phyloP scores from a whole-genome alignment of 2,797 vertebrate genomes.

The Anguilla obscura region DNA sequence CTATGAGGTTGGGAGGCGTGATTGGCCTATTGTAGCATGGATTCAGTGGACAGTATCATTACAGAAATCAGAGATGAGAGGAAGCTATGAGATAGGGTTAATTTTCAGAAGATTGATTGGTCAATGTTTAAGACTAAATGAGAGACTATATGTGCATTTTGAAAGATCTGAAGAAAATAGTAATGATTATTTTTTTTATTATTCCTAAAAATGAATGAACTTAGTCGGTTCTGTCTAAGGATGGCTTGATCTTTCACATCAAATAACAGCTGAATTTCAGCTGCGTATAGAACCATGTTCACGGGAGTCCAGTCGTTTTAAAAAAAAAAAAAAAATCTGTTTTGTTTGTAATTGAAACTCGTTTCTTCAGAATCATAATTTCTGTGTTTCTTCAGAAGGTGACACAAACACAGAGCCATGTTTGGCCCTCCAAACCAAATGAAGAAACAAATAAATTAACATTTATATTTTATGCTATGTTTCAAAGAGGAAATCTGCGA shows the following conservation, averaged over 20 bases:
- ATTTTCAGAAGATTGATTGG: not conserved
- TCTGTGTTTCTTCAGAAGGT: slow-evolving; percentile 55
- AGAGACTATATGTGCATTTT: not conserved
- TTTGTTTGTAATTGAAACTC: not conserved
- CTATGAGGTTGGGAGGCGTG: slow-evolving; percentile 17
- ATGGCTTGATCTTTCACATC: slow-evolving; percentile 68
- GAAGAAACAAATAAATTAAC: too few relatives aligned
- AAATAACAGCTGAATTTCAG: not conserved
- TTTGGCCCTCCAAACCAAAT: not conserved
- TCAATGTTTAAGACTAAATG: not conserved
- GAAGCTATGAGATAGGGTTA: slow-evolving; percentile 57
- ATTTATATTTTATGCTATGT: too few relatives aligned
- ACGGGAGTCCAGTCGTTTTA: slow-evolving; percentile 58
- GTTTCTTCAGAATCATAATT: not conserved
- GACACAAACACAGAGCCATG: not conserved
- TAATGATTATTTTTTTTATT: not conserved
- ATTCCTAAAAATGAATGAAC: not conserved
- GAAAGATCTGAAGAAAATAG: not conserved
- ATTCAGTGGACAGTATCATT: not conserved
- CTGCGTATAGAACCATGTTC: slow-evolving; percentile 56
- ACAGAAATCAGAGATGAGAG: slow-evolving; percentile 37
- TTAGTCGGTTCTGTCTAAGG: slow-evolving; percentile 76
- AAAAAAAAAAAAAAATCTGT: slow-evolving; percentile 25
- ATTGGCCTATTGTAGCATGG: slow-evolving; percentile 56
- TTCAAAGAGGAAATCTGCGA: too few relatives aligned